phyloP scores from a whole-genome alignment of 2,113 vertebrate species.

The Benitochromis conjunctus region DNA sequence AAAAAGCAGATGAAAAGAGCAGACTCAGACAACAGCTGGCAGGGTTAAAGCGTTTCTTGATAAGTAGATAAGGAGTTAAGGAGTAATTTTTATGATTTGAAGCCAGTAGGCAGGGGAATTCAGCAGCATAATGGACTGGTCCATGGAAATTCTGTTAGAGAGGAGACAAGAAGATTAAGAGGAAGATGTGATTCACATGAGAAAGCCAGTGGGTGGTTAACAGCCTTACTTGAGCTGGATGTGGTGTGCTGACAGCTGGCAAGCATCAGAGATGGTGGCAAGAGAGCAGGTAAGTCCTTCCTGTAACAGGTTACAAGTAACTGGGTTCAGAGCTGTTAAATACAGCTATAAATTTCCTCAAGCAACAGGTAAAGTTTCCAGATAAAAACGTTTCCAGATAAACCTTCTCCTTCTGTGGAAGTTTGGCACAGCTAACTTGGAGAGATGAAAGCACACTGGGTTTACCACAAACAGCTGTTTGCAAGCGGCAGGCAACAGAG shows the following conservation, averaged over 20 bases:
- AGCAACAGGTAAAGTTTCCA: background rate
- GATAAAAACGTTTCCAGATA: background rate
- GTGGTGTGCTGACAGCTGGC: background rate
- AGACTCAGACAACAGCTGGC: background rate
- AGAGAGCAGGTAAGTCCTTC: background rate
- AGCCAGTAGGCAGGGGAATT: background rate
- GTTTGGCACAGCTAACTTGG: background rate
- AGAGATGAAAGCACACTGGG: background rate
- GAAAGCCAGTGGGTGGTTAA: background rate
- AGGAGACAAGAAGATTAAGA: background rate
- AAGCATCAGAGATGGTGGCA: background rate
- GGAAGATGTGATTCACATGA: background rate
- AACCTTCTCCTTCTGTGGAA: background rate
- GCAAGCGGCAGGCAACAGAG: background rate
- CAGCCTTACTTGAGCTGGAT: background rate
- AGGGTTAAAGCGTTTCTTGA: background rate
- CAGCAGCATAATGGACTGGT: background rate
- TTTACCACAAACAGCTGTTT: background rate
- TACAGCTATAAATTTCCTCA: background rate
- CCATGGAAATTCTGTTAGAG: background rate
- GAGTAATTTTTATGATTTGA: background rate
- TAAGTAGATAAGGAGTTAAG: background rate
- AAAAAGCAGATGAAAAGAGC: background rate
- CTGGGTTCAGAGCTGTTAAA: background rate
- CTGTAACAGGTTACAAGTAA: background rate